phyloP scores from a whole-genome alignment of 2,113 vertebrate species.

The Plotosus lineatus region DNA sequence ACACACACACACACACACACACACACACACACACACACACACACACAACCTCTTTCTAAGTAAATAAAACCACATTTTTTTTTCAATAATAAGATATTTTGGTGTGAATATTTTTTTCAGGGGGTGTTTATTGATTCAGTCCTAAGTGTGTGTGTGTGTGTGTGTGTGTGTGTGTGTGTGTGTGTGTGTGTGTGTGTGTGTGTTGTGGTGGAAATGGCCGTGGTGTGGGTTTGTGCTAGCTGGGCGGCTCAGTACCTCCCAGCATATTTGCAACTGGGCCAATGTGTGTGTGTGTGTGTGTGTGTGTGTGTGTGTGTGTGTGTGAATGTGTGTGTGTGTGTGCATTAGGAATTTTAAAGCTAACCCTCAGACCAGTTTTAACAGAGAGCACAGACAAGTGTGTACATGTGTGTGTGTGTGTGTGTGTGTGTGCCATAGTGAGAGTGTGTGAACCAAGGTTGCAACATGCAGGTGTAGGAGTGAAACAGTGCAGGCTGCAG shows the following conservation, averaged over 20 bases:
- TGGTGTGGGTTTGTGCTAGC: not conserved
- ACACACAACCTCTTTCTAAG: not conserved
- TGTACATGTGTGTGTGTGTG: not conserved
- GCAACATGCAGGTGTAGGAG: constrained; percentile 35
- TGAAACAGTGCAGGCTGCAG: constrained; percentile 24
- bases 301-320: constrained; percentile 23
- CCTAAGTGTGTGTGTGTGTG: constrained; percentile 22
- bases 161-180: not conserved
- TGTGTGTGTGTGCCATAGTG: not conserved
- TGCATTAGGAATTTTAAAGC: no score
- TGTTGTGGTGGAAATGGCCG: not conserved
- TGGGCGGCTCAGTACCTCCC: constrained; percentile 1
- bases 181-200: not conserved
- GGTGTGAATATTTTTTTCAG: not conserved
- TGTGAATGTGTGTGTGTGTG: constrained; percentile 1
- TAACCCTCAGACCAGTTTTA: no score
- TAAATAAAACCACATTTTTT: constrained; percentile 7
- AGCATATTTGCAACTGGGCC: constrained; percentile 48
- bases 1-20: not conserved
- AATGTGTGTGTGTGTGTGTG: constrained; percentile 43
- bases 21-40: not conserved
- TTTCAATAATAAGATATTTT: not conserved
- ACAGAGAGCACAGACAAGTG: no score
- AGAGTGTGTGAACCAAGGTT: constrained; percentile 12
- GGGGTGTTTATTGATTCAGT: not conserved